Base-by-base conservation (phyloP, 2,113 vertebrate genomes). In the Fulmarus glacialis region DNA sequence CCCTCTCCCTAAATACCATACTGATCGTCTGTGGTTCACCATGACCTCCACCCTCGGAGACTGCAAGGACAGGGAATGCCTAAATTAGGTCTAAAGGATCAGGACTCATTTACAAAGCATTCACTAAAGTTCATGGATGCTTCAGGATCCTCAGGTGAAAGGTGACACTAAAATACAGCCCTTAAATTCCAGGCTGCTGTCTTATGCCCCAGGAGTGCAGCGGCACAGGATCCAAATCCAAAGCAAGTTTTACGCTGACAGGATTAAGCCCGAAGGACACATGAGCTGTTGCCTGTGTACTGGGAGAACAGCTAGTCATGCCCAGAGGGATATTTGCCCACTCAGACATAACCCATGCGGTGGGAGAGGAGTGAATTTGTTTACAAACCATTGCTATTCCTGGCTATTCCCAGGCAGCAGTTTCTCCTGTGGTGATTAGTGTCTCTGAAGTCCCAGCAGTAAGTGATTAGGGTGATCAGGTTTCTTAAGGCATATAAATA, bases 231-330 rank as follows among this genome's bases (percentile, higher is more conserved):
- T 74, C 38, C 36, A 43, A 50, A 58, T 2, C 27, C 71, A 74
- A 50, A 58, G 12, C 3, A 8, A 40, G 23, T 30, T 83, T 70
- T 55, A 40, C n/a, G 21, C 4, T 1, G 0, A 18, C 14, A 62
- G 16, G 21, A n/a, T 30, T 38, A 48, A 68, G 29, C 47, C 62
- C 0, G 2, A 53, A 60, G 40, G 15, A 60, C 43, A 50, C 13
- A 4, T 4, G 15, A 27, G 19, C 27, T 1, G 0, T 56, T 42
- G 34, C 1, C 2, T 20, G 5, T 11, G 24, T 9, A 11, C 27
- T 50, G 38, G 74, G 12, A 53, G 56, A 64, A 45, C 19, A 59
- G 16, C 17, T 5, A 15, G 52, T 4, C 30, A 5, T 40, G 53
- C 23, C 30, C 74, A 47, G 67, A 52, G 29, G 13, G 29, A 9